Evolutionary conservation across 1,140 invertebrate species (phyloP).

Genomic region (Caenorhabditis inopinata): DNA sequence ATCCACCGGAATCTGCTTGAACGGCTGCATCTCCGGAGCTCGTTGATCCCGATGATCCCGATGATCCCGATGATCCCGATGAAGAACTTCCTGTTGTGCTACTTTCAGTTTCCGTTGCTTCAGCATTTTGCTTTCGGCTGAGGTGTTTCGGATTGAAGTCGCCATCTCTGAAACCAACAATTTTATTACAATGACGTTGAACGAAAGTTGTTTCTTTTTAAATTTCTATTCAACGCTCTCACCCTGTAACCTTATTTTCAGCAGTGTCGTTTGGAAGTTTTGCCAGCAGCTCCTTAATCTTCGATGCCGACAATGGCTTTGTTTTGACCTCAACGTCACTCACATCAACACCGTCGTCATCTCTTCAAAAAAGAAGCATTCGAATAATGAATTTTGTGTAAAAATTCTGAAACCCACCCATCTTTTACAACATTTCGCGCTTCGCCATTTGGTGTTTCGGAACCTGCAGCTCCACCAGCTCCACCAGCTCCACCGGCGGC

Average conservation of each 20-base stretch:
- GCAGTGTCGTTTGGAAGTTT: constrained; percentile 6
- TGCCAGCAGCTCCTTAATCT: not conserved
- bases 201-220: too few species aligned
- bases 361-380: not conserved
- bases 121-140: not conserved
- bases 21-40: not conserved
- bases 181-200: too few species aligned
- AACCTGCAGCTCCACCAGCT: not conserved
- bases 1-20: not conserved
- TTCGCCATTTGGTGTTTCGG: too few species aligned
- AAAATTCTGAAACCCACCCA: not conserved
- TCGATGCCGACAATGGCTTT: not conserved
- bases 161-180: too few species aligned
- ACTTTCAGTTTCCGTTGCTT: not conserved
- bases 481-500: not conserved
- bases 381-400: not conserved
- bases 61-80: not conserved
- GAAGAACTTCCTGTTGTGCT: not conserved
- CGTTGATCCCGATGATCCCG: not conserved
- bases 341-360: constrained; percentile 13
- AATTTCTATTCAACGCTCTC: too few species aligned
- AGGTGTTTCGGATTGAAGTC: too few species aligned
- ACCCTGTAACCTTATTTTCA: not conserved
- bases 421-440: too few species aligned
- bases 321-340: not conserved